Percentiles rank a stretch among this genome's conserved stretches.
Evolutionary conservation across 2,888 invertebrate genomes (phyloP).

Genomic region (Epinotia nisella): DNA sequence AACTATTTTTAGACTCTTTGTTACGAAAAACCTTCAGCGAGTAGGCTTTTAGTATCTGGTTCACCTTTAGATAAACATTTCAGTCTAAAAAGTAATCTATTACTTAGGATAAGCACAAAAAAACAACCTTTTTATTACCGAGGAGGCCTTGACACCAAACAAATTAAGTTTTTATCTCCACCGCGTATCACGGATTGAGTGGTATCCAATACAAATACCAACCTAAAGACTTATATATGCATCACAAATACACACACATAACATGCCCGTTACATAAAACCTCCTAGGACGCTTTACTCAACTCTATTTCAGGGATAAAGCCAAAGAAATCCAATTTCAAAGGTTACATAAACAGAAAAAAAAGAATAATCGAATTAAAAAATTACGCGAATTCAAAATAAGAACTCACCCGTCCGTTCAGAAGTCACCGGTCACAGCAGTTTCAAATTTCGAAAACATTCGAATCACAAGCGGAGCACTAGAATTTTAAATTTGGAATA

Average conservation of each 20-base stretch:
- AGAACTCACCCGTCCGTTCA: constrained; percentile 47
- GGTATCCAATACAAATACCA: constrained; percentile 47
- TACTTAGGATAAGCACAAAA: constrained; percentile 1
- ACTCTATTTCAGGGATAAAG: constrained; percentile 29
- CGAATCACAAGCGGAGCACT: constrained; percentile 44
- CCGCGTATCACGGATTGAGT: constrained; percentile 43
- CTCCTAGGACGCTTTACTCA: background rate
- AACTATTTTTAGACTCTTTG: constrained; percentile 39
- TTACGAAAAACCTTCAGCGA: constrained; percentile 6
- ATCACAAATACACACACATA: constrained; percentile 45
- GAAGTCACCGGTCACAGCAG: constrained; percentile 36
- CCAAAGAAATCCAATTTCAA: constrained; percentile 57
- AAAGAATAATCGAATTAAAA: constrained; percentile 56
- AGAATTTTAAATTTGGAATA: constrained; percentile 51
- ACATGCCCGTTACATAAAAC: constrained; percentile 43
- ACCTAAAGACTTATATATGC: constrained; percentile 45
- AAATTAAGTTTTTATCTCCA: constrained; percentile 50
- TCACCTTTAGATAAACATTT: constrained; percentile 11
- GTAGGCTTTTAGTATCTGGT: background rate
- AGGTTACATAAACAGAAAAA: constrained; percentile 44
- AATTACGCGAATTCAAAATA: constrained; percentile 50
- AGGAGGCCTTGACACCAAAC: constrained; percentile 46
- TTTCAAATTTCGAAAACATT: constrained; percentile 30
- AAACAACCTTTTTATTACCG: constrained; percentile 39
- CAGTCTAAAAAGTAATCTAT: constrained; percentile 13